Percentiles rank a stretch among this genome's conserved stretches.
Conservation (phyloP, 2,113 vertebrate species). For the Pseudolaguvia tuberculata region DNA sequence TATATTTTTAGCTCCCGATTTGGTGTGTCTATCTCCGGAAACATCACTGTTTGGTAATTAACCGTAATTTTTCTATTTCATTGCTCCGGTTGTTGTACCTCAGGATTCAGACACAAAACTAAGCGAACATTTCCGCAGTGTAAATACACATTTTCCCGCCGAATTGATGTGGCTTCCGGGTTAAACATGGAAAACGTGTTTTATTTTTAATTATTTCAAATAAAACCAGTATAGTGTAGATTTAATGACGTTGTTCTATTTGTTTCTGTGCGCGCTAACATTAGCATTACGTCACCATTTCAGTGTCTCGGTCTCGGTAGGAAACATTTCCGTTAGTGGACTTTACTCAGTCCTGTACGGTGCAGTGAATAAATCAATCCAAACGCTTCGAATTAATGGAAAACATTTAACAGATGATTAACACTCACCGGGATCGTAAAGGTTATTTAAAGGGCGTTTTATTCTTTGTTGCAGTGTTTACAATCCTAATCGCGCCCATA, state of each 20-base stretch:
- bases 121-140: too few species aligned
- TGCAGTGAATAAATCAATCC: too few species aligned
- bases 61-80: neutral
- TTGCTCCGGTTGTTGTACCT: neutral
- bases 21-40: neutral
- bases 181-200: too few species aligned
- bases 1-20: neutral
- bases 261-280: neutral
- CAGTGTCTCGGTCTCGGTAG: neutral
- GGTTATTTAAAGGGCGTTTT: neutral
- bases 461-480: neutral
- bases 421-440: neutral
- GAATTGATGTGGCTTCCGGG: too few species aligned
- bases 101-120: neutral
- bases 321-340: neutral
- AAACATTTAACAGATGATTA: neutral
- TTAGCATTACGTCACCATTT: neutral
- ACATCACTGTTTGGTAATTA: constrained; percentile 31
- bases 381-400: too few species aligned
- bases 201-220: neutral
- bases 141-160: too few species aligned
- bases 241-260: neutral
- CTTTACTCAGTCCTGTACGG: too few species aligned
- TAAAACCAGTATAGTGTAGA: too few species aligned
- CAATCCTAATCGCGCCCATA: neutral